Base-by-base conservation (phyloP, 2,888 invertebrate species). In the Neoitamus cyanurus region DNA sequence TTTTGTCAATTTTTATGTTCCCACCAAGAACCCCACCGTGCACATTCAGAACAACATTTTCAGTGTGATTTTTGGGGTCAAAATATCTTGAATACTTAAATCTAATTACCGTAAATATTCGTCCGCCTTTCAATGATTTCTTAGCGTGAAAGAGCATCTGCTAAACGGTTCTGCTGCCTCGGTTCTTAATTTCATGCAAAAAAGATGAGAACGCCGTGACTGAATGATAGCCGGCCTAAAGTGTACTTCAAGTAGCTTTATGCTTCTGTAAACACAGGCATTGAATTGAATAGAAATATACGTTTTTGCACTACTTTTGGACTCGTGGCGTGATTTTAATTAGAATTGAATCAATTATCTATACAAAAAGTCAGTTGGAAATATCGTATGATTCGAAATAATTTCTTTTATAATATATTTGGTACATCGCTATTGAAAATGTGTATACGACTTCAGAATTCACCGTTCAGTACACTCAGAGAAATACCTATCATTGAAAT, bases 121-220 rank as follows among this genome's bases (percentile, higher is more conserved):
- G 9, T 48, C 20, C 25, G 58, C 9, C 25, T 25, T 25, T 58
- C 58, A 58, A 58, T 58, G 58, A 58, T 58, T 58, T 58, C 58
- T 58, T 58, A 58, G 58, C 58, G 58, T 58, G 58, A 58, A 58
- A 20, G 20, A 58, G 58, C 58, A 58, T 58, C 58, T 58, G 58
- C 58, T 58, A 58, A 58, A 20, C 58, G 58, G 58, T 58, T 58
- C 20, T 25, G 11, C 11, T 11, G 15, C 58, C 25, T 25, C 58
- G 58, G 58, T 58, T 58, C 58, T 58, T 58, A 58, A 58, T 58
- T 58, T 58, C 58, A 58, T 58, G 58, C 58, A 58, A 58, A 58
- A 46, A 58, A 58, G 58, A 58, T 58, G 25, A 58, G 58, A 58
- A 58, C 58, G 15, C 20, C 42, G n/a, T 42, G 42, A 42, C 42